phyloP scores from a whole-genome alignment of 1,140 invertebrate species.

The Melipona quadrifasciata region DNA sequence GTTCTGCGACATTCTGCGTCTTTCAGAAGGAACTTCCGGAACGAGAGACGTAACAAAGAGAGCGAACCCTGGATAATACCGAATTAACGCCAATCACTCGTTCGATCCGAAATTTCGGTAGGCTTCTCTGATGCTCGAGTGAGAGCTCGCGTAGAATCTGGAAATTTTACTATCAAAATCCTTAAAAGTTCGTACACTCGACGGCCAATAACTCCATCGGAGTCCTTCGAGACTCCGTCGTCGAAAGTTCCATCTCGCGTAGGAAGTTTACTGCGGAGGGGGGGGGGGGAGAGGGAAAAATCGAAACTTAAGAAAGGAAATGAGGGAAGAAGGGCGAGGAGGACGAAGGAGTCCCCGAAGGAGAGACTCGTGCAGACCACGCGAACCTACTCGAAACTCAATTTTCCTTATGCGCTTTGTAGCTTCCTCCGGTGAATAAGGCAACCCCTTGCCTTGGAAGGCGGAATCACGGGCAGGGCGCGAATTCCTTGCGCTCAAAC shows the following conservation, averaged over 20 bases:
- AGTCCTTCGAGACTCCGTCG: slow-evolving; percentile 28
- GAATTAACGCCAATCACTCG: not conserved
- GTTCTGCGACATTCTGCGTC: no score
- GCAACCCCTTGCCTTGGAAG: slow-evolving; percentile 30
- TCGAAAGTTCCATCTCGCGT: slow-evolving; percentile 26
- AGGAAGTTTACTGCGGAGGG: not conserved
- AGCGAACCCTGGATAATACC: not conserved
- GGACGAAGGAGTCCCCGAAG: slow-evolving; percentile 14
- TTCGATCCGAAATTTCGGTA: not conserved
- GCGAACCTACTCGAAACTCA: slow-evolving; percentile 57
- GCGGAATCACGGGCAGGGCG: not conserved
- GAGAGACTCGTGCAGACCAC: slow-evolving; percentile 4
- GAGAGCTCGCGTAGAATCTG: not conserved
- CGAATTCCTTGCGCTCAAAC: not conserved
- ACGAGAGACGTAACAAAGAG: not conserved
- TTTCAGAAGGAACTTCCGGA: not conserved
- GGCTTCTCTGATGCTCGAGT: not conserved
- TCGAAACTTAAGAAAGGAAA: not conserved
- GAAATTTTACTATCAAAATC: slow-evolving; percentile 1
- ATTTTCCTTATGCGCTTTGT: slow-evolving; percentile 57
- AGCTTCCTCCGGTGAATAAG: slow-evolving; percentile 49
- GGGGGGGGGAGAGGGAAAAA: slow-evolving; percentile 9
- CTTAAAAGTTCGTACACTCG: not conserved
- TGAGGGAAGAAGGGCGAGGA: not conserved
- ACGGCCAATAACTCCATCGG: slow-evolving; percentile 37